A percentile compares a stretch with the other conserved stretches of the same genome.
Evolutionary conservation across 2,888 invertebrate species (phyloP).

Genomic region (Amiota minor): DNA sequence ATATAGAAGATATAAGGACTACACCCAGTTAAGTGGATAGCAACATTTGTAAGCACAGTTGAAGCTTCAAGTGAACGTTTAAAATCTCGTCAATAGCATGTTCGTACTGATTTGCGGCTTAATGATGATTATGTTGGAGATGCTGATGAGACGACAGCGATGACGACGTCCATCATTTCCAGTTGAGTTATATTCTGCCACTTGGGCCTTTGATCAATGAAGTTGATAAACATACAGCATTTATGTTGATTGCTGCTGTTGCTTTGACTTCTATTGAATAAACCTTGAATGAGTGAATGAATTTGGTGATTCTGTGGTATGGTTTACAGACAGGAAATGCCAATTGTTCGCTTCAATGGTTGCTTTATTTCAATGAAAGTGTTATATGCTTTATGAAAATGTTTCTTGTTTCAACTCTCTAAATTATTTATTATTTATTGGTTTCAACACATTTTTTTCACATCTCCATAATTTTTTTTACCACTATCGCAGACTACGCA

Average conservation of each 20-base stretch:
- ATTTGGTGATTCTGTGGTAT: background rate
- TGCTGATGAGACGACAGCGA: background rate
- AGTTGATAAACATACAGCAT: slow-evolving; percentile 52
- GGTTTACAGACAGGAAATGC: background rate
- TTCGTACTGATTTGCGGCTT: slow-evolving; percentile 1
- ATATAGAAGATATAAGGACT: too few relatives aligned
- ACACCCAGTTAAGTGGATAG: background rate
- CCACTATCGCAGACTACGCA: slow-evolving; percentile 76
- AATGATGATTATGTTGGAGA: slow-evolving; percentile 7
- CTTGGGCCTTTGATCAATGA: slow-evolving; percentile 59
- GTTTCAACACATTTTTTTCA: slow-evolving; percentile 13
- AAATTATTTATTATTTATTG: background rate
- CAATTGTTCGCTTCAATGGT: slow-evolving; percentile 15
- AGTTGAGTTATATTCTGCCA: slow-evolving; percentile 39
- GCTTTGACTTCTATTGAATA: background rate
- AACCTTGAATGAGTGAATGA: background rate
- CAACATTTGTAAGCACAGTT: background rate
- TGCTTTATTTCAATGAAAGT: slow-evolving; percentile 5
- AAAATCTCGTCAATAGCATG: slow-evolving; percentile 5
- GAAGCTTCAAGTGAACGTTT: slow-evolving; percentile 1
- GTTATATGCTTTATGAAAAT: background rate
- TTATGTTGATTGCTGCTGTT: slow-evolving; percentile 42
- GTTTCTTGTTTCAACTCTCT: slow-evolving; percentile 35
- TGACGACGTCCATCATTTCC: slow-evolving; percentile 8
- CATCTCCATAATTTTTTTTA: slow-evolving; percentile 4